Base-by-base conservation (phyloP, 2,797 vertebrate species). In the Phalloptychus januarius region DNA sequence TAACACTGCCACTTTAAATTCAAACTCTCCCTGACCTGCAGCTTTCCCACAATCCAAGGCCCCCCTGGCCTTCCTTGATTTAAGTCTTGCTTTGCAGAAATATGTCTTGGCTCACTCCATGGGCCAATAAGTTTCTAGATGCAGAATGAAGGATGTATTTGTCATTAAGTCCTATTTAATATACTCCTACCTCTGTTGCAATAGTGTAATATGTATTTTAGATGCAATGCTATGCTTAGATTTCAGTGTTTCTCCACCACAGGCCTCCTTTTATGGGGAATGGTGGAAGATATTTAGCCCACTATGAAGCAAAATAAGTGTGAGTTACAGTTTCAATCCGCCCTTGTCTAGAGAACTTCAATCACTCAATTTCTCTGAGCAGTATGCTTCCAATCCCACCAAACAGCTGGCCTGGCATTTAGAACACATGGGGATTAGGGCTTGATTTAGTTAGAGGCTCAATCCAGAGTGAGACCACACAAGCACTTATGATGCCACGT, bases 311-410 rank as follows among this genome's bases (percentile, higher is more conserved):
- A 42, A 71, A 74, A 79, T 82, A 85, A 81, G 52, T 75, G 78
- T 88, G 80, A 90, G 80, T 89, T 82, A 88, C 80, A 63, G 76
- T 92, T 81, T 90, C 86, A 90, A 89, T 92, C 92, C 50, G 81
- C 72, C 83, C 76, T 83, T 93, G 90, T 84, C 79, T 78, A 82
- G 76, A 85, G 89, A 92, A 90, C 87, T 91, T 93, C 93, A 94
- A 93, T 94, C 91, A 93, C 87, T 93, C 91, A 90, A 82, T 92
- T 86, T 91, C 90, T 91, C 87, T 91, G 86, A 91, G 93, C 95
- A 95, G 91, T 95, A 94, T 95, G 95, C 86, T 95, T 93, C 87
- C 94, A 95, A 95, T 96, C 95, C 94, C 82, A 74, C 83, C 85
- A 89, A 92, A 94, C 95, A 95, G 94, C 94, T 96, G 95, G 94